Evolutionary conservation across 2,797 vertebrate species (phyloP).

Genomic region (Oreortyx pictus): DNA sequence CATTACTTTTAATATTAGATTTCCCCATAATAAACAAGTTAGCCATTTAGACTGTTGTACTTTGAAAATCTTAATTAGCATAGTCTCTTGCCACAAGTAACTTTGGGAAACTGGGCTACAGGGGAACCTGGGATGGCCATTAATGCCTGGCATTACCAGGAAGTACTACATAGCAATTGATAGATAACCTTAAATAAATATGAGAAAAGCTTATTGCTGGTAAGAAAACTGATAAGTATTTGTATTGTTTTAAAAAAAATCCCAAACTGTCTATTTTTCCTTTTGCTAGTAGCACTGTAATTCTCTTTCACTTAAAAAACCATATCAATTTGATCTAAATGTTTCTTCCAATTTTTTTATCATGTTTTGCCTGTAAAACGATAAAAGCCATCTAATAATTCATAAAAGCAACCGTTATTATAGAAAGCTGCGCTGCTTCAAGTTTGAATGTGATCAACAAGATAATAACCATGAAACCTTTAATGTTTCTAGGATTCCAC

Average conservation of each 20-base stretch:
- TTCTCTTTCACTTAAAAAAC: background rate
- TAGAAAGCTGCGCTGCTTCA: constrained; percentile 36
- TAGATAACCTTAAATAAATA: background rate
- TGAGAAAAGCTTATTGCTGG: background rate
- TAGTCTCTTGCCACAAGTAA: background rate
- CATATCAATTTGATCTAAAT: background rate
- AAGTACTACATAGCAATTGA: background rate
- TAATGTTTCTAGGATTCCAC: constrained; percentile 56
- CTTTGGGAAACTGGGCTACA: background rate
- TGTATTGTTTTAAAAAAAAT: background rate
- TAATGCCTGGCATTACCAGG: background rate
- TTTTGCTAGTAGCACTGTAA: background rate
- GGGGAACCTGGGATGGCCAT: background rate
- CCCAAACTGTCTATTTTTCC: background rate
- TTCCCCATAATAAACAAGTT: background rate
- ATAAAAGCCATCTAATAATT: constrained; percentile 5
- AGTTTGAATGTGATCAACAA: constrained; percentile 36
- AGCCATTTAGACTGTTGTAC: background rate
- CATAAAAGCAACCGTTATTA: background rate
- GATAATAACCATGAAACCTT: constrained; percentile 15
- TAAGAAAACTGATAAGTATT: background rate
- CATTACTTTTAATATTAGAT: background rate
- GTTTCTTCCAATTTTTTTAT: background rate
- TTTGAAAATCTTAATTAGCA: background rate
- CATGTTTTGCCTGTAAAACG: background rate